Evolutionary conservation across 2,888 invertebrate genomes (phyloP), one percentile per base, ranked within the genome.

Genomic region (Napeogenes inachia): DNA sequence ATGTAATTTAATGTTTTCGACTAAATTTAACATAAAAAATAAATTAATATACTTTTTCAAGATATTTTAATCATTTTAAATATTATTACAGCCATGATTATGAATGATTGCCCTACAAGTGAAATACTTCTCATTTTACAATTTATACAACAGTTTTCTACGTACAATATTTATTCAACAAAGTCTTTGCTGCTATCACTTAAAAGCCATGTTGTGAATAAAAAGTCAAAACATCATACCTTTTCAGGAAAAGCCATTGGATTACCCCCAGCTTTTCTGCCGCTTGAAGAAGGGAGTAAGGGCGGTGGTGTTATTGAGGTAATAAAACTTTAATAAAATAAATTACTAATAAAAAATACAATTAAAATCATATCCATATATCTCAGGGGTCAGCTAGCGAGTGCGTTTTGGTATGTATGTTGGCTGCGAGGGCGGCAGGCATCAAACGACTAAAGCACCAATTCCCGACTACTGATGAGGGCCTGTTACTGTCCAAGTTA

Each of bases 251-350:
- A 95, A 87, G 96, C 96, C n/a, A 97, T 99, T 71, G 97, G 97
- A 2, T 87, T 99, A 59, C 98, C 98, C 0, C 93, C 95, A 70
- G 94, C 95, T 60, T 99, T 99, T 87, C 88, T 98, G 74, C 95
- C 96, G 8, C 92, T 95, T 60, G 93, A 94, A 75, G 94, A 96
- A 79, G 95, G 95, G 50, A 97, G 98, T 80, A 94, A 93, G 76
- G 98, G 98, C 1, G 98, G 98, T 56, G 98, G 98, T 54, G 98
- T 98, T 4, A 97, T 98, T 75, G 96, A 98, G 94, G 98, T 97
- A 85, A 82, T 67, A 42, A 13, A 56, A 45, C 21, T 21, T 0
- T 59, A 35, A 47, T 21, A 47, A 6, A 2, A 2, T 47, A 21
- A 47, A 47, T 8, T 21, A 21, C 6, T 42, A 54, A 13, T 60